Conservation (phyloP, 2,888 invertebrate genomes). For the Dione juno region DNA sequence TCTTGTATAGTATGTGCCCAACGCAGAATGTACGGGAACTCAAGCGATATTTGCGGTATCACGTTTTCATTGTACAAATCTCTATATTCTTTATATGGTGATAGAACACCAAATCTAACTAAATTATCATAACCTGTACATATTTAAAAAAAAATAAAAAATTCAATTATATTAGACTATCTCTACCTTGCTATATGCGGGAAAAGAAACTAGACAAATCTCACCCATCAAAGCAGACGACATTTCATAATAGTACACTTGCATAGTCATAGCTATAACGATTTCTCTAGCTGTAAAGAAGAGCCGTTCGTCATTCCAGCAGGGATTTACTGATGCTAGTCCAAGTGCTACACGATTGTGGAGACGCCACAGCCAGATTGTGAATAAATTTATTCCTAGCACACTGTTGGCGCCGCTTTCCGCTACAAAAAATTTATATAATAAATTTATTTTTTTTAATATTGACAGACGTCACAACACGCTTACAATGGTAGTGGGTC, state of each 20-base stretch:
- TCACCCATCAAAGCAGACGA: slow-evolving; percentile 55
- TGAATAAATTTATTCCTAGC: slow-evolving; percentile 50
- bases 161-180: too few species aligned
- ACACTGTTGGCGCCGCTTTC: slow-evolving; percentile 49
- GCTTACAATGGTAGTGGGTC: too few species aligned
- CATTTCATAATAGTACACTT: slow-evolving; percentile 56
- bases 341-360: slow-evolving; percentile 56
- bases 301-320: slow-evolving; percentile 58
- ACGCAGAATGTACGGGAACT: slow-evolving; percentile 53
- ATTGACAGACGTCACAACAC: neutral
- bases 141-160: too few species aligned
- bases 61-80: slow-evolving; percentile 51
- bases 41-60: slow-evolving; percentile 53
- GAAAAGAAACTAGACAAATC: slow-evolving; percentile 20
- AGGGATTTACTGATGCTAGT: slow-evolving; percentile 53
- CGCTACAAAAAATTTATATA: slow-evolving; percentile 41
- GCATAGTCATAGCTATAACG: slow-evolving; percentile 53
- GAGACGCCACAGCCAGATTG: slow-evolving; percentile 56
- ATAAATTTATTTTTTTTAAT: neutral
- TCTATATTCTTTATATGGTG: slow-evolving; percentile 49
- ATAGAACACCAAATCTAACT: slow-evolving; percentile 50
- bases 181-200: too few species aligned
- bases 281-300: slow-evolving; percentile 58
- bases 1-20: slow-evolving; percentile 59
- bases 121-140: slow-evolving; percentile 54